Percentiles rank a stretch among this genome's conserved stretches.
Evolutionary conservation across 2,888 invertebrate species (phyloP).

Genomic region (Muscina levida): DNA sequence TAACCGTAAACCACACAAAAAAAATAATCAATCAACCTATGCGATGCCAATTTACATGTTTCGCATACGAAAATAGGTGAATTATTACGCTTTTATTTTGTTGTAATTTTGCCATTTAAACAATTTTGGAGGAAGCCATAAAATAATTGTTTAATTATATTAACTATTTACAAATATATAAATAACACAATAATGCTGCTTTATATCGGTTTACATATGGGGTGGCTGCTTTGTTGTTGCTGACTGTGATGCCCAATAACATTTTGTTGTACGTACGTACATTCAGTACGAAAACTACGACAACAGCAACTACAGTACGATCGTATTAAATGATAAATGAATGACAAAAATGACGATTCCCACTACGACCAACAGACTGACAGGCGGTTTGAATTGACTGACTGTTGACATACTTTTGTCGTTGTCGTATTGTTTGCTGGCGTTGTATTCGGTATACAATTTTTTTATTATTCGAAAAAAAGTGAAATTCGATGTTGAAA

Average conservation of each 20-base stretch:
- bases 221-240: neutral
- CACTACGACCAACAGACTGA: conserved; percentile 1
- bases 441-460: conserved; percentile 9
- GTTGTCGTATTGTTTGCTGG: neutral
- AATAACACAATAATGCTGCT: neutral
- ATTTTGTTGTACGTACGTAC: conserved; percentile 36
- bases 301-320: neutral
- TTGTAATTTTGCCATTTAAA: neutral
- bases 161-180: conserved; percentile 26
- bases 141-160: conserved; percentile 40
- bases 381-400: conserved; percentile 1
- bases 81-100: neutral
- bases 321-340: conserved; percentile 53
- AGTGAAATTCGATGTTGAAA: conserved; percentile 52
- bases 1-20: conserved; percentile 34
- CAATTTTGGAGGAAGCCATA: conserved; percentile 32
- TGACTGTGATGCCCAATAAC: neutral
- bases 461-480: too few species aligned
- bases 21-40: conserved; percentile 14
- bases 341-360: conserved; percentile 46
- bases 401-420: conserved; percentile 53
- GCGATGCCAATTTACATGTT: conserved; percentile 26
- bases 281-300: neutral
- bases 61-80: conserved; percentile 41
- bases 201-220: too few species aligned